Percentiles rank a stretch among this genome's conserved stretches.
phyloP scores from a whole-genome alignment of 1,140 invertebrate genomes.

The Palaemon carinicauda region DNA sequence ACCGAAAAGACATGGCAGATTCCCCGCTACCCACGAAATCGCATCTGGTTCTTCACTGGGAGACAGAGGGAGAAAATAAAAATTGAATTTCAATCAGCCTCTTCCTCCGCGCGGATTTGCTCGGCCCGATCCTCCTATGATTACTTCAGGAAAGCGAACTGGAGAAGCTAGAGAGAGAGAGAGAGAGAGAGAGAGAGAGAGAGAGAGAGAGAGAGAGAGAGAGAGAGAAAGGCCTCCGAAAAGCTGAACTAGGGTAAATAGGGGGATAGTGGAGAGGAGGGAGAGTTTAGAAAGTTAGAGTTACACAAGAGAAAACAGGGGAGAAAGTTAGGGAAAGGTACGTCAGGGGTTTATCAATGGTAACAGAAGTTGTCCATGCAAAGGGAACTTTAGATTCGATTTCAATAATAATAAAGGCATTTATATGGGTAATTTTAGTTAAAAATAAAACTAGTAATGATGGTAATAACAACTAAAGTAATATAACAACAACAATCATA shows the following conservation, averaged over 20 bases:
- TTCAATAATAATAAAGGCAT: background rate
- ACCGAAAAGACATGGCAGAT: no score
- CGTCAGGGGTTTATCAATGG: no score
- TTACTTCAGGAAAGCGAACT: slow-evolving; percentile 4
- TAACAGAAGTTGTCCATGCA: no score
- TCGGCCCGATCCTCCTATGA: slow-evolving; percentile 31
- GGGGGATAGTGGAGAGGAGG: background rate
- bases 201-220: background rate
- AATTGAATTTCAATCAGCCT: slow-evolving; percentile 49
- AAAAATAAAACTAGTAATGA: background rate
- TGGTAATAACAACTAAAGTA: background rate
- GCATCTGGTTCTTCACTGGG: slow-evolving; percentile 26
- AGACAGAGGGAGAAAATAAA: slow-evolving; percentile 44
- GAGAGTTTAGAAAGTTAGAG: background rate
- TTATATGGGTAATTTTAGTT: background rate
- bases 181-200: background rate
- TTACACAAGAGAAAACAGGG: background rate
- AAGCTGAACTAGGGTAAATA: background rate
- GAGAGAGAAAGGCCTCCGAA: background rate
- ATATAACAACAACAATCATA: background rate
- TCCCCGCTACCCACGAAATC: slow-evolving; percentile 34
- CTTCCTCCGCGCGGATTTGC: slow-evolving; percentile 41
- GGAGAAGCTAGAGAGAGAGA: background rate
- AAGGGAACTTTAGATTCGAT: no score
- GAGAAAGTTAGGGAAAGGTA: background rate